Percentiles rank a stretch among this genome's conserved stretches.
Conservation (phyloP, 2,888 invertebrate genomes). For the Megalurothrips usitatus region DNA sequence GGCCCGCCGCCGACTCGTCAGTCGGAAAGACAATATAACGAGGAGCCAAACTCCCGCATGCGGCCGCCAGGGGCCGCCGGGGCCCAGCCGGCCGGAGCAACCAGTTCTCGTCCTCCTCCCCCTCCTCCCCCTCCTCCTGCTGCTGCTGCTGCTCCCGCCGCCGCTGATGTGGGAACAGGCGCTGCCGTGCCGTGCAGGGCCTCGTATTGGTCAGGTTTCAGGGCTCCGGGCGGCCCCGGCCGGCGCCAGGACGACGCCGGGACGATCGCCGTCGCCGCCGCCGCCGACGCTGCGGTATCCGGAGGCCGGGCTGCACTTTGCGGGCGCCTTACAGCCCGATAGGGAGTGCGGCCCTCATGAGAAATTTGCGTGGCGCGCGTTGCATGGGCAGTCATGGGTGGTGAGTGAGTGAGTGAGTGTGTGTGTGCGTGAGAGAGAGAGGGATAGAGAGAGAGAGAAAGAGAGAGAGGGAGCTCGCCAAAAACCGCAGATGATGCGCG, state of each 20-base stretch:
- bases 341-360: no score
- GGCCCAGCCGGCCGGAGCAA: background rate
- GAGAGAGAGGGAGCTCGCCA: no score
- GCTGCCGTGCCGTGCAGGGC: background rate
- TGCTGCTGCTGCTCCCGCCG: no score
- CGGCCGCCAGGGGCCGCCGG: background rate
- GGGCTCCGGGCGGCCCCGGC: background rate
- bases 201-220: slow-evolving; percentile 24
- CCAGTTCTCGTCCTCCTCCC: background rate
- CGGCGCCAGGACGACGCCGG: slow-evolving; percentile 1
- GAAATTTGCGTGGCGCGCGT: no score
- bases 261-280: background rate
- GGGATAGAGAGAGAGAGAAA: no score
- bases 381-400: no score
- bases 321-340: no score
- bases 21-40: slow-evolving; percentile 22
- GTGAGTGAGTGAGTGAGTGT: no score
- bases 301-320: no score
- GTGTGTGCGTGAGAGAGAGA: no score
- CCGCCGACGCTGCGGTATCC: background rate
- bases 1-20: background rate
- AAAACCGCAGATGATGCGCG: no score
- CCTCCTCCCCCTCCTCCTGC: background rate
- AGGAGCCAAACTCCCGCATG: slow-evolving; percentile 5
- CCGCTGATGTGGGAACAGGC: no score